These are phyloP conservation scores for Eudasyphora cyanicolor DNA, from an alignment of 2,888 invertebrate species.

Conservation along the genomic window DNA sequence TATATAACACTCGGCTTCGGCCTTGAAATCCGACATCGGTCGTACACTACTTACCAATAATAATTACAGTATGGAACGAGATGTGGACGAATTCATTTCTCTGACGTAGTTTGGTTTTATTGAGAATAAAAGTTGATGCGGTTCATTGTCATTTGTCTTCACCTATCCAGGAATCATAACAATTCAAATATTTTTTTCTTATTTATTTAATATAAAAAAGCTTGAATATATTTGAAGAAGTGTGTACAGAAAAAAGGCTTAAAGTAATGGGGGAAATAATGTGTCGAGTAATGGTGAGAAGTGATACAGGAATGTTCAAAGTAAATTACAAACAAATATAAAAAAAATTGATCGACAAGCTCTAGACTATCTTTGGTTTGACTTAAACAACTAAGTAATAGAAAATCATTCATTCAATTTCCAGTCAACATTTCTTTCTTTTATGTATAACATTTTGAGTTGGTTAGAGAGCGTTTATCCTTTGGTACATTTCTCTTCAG, in stretches of 20 bases:
- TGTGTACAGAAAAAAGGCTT: constrained; percentile 23
- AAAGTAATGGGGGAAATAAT: neutral
- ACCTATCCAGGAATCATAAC: no score
- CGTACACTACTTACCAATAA: no score
- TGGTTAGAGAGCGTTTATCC: neutral
- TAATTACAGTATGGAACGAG: no score
- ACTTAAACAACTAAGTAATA: neutral
- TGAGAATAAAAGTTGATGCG: constrained; percentile 48
- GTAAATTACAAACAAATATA: neutral
- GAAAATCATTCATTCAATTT: neutral
- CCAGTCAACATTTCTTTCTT: neutral
- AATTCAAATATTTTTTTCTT: neutral
- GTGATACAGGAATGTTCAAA: constrained; percentile 2
- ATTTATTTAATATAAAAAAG: constrained; percentile 54
- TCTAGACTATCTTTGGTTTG: constrained; percentile 42
- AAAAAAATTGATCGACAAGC: neutral
- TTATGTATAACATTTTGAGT: constrained; percentile 49
- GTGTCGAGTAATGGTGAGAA: constrained; percentile 27
- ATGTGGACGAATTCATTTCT: no score
- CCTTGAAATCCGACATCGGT: no score
- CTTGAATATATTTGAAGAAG: constrained; percentile 1
- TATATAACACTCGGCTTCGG: no score
- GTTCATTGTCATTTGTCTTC: neutral
- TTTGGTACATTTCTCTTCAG: constrained; percentile 68
- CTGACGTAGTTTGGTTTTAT: constrained; percentile 37